Evolutionary conservation across 37 sponge, comb jelly and placozoan species (phyloP).

Genomic region (Ephydatia muelleri): DNA sequence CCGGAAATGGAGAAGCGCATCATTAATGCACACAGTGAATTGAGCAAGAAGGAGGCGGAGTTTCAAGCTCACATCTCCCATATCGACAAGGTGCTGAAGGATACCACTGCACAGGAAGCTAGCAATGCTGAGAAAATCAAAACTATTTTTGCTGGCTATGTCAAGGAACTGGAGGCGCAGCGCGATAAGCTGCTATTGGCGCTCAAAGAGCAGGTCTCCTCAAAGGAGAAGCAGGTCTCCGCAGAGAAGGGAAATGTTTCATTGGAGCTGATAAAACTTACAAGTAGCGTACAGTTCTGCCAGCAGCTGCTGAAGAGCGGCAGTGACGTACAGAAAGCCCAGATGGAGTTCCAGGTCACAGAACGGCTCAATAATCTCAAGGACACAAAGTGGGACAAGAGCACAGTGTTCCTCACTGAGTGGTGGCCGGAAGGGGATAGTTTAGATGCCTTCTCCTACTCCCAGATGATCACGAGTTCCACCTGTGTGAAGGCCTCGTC

Average conservation of each 20-base stretch:
- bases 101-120: not conserved
- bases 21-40: not conserved
- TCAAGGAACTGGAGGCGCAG: not conserved
- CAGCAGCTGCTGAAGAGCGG: conserved; percentile 12
- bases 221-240: not conserved
- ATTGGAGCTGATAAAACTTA: not conserved
- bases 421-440: not conserved
- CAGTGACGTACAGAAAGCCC: not conserved
- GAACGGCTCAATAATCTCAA: conserved; percentile 7
- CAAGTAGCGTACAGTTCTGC: conserved; percentile 10
- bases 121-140: not conserved
- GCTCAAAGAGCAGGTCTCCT: not conserved
- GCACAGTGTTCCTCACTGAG: not conserved
- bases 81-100: not conserved
- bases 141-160: not conserved
- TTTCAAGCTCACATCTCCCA: conserved; percentile 3
- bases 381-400: conserved; percentile 4
- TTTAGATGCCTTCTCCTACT: not conserved
- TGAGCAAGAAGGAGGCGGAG: conserved; percentile 4
- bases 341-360: conserved; percentile 6
- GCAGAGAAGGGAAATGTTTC: not conserved
- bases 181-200: not conserved
- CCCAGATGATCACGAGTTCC: not conserved
- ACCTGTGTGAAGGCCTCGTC: not conserved
- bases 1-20: not conserved